Conservation (phyloP, 2,888 invertebrate genomes). For the Proisotoma minuta region DNA sequence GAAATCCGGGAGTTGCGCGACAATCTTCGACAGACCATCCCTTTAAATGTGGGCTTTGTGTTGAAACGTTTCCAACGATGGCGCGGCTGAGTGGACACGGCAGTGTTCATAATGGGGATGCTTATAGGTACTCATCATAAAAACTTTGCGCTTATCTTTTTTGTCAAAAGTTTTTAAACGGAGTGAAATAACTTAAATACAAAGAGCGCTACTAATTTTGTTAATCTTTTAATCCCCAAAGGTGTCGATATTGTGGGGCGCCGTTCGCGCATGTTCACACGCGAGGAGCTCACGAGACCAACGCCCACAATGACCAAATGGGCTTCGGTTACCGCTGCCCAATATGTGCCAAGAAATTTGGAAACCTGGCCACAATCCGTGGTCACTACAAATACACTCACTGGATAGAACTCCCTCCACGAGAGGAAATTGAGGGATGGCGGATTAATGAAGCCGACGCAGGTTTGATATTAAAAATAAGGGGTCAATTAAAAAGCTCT, state of each 20-base stretch:
- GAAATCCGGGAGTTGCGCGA: background rate
- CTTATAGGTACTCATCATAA: too few relatives aligned
- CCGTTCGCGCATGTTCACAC: background rate
- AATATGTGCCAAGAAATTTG: background rate
- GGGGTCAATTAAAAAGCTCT: too few relatives aligned
- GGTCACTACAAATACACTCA: constrained; percentile 3
- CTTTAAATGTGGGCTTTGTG: background rate
- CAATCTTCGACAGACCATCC: background rate
- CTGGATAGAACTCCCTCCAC: background rate
- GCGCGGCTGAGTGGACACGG: too few relatives aligned
- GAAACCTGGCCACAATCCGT: background rate
- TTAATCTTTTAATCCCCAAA: too few relatives aligned
- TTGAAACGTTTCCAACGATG: background rate
- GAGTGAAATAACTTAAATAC: too few relatives aligned
- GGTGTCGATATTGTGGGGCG: background rate
- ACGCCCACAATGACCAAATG: background rate
- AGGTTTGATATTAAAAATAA: too few relatives aligned
- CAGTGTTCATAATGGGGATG: too few relatives aligned
- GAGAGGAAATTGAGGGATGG: background rate
- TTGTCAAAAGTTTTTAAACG: too few relatives aligned
- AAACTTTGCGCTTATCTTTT: too few relatives aligned
- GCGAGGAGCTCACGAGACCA: background rate
- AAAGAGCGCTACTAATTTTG: too few relatives aligned
- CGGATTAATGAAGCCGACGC: background rate
- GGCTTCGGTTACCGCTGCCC: background rate